These are phyloP conservation scores for Philaenus spumarius DNA, from an alignment of 1,140 invertebrate genomes.

Conservation along the genomic window DNA sequence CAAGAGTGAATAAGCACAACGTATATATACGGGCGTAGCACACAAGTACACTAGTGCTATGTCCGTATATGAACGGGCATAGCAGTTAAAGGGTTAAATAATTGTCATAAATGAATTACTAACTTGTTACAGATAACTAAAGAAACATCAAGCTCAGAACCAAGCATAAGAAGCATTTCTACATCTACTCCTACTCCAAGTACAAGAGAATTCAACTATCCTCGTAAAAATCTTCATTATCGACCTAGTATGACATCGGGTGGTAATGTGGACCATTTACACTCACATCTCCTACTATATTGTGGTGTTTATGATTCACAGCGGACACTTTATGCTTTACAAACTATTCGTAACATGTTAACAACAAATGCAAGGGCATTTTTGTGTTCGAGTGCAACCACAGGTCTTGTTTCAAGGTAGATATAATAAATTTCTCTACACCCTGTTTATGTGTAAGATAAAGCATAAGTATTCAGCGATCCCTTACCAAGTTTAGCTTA, in stretches of 20 bases:
- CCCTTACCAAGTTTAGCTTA: neutral
- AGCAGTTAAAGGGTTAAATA: no score
- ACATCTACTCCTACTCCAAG: neutral
- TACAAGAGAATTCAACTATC: neutral
- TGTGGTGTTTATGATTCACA: slow-evolving; percentile 72
- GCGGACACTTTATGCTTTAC: slow-evolving; percentile 69
- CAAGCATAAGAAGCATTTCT: neutral
- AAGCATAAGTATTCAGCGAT: no score
- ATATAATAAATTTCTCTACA: no score
- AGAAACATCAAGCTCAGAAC: slow-evolving; percentile 10
- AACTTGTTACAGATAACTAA: neutral
- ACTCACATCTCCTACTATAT: slow-evolving; percentile 78
- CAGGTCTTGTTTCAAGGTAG: slow-evolving; percentile 39
- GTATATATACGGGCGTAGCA: no score
- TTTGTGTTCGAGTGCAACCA: slow-evolving; percentile 62
- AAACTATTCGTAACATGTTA: slow-evolving; percentile 66
- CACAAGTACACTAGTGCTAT: no score
- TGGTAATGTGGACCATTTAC: slow-evolving; percentile 63
- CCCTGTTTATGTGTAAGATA: no score
- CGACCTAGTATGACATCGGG: slow-evolving; percentile 32
- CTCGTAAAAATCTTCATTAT: slow-evolving; percentile 17
- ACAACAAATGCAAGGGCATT: slow-evolving; percentile 64
- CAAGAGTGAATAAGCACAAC: no score
- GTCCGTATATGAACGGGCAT: no score
- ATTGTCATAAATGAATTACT: no score